Conservation (phyloP, 1,140 invertebrate species). For the Leptonema lineaticorne region DNA sequence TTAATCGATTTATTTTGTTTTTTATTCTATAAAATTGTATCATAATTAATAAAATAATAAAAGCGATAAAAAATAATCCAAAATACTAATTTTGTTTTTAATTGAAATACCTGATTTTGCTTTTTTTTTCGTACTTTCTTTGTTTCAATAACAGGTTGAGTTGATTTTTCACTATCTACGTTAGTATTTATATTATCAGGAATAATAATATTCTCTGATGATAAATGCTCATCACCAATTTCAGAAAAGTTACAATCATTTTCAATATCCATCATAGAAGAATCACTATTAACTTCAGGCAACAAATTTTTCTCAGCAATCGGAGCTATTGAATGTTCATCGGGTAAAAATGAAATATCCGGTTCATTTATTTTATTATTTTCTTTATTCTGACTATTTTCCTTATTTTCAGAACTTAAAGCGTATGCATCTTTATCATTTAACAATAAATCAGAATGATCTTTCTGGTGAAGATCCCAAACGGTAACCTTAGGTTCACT, state of each 20-base stretch:
- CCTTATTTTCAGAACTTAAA: slow-evolving; percentile 27
- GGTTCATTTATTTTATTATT: slow-evolving; percentile 28
- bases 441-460: slow-evolving; percentile 12
- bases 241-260: slow-evolving; percentile 22
- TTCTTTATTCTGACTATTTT: slow-evolving; percentile 24
- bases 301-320: background rate
- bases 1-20: slow-evolving; percentile 6
- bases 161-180: background rate
- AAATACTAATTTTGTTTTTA: background rate
- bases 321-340: slow-evolving; percentile 27
- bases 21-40: slow-evolving; percentile 14
- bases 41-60: background rate
- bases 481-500: slow-evolving; percentile 30
- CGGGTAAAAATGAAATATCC: slow-evolving; percentile 37
- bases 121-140: slow-evolving; percentile 21
- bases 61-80: background rate
- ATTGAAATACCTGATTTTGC: background rate
- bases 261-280: slow-evolving; percentile 23
- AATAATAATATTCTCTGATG: background rate
- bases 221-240: slow-evolving; percentile 3
- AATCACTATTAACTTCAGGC: slow-evolving; percentile 16
- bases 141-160: background rate
- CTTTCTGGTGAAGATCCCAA: slow-evolving; percentile 37
- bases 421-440: slow-evolving; percentile 32
- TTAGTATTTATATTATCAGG: background rate